phyloP scores from a whole-genome alignment of 2,113 vertebrate genomes.

The Antechinus flavipes region DNA sequence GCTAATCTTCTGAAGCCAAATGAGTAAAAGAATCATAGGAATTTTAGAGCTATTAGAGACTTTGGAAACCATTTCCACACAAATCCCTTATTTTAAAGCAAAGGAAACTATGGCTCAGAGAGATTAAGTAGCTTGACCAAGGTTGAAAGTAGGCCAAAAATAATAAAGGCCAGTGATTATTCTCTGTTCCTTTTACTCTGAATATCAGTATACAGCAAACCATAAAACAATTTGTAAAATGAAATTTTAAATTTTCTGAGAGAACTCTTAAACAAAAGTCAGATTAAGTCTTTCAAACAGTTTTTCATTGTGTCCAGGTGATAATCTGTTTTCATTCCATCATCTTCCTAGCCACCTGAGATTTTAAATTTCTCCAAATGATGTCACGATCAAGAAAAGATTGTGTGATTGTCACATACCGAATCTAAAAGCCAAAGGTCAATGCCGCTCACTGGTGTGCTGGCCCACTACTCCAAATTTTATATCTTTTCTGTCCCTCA shows the following conservation, averaged over 20 bases:
- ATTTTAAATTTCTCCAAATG: slow-evolving; percentile 69
- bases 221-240: slow-evolving; percentile 55
- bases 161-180: slow-evolving; percentile 14
- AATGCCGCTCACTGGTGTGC: slow-evolving; percentile 75
- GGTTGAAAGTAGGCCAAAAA: not conserved
- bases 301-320: slow-evolving; percentile 36
- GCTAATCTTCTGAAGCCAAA: slow-evolving; percentile 70
- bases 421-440: slow-evolving; percentile 77
- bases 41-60: not conserved
- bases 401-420: slow-evolving; percentile 60
- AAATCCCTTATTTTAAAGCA: not conserved
- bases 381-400: slow-evolving; percentile 62
- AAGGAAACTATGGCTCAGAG: not conserved
- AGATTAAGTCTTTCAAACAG: slow-evolving; percentile 65
- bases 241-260: slow-evolving; percentile 62
- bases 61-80: not conserved
- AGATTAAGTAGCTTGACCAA: not conserved
- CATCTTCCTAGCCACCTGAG: slow-evolving; percentile 66
- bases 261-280: slow-evolving; percentile 69
- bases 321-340: slow-evolving; percentile 29
- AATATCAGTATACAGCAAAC: slow-evolving; percentile 67
- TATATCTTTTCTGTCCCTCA: slow-evolving; percentile 82
- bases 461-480: slow-evolving; percentile 80
- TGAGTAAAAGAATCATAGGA: slow-evolving; percentile 44
- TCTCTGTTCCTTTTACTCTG: slow-evolving; percentile 57